Evolutionary conservation across 2,888 invertebrate species (phyloP).

Genomic region (Desoria tigrina): DNA sequence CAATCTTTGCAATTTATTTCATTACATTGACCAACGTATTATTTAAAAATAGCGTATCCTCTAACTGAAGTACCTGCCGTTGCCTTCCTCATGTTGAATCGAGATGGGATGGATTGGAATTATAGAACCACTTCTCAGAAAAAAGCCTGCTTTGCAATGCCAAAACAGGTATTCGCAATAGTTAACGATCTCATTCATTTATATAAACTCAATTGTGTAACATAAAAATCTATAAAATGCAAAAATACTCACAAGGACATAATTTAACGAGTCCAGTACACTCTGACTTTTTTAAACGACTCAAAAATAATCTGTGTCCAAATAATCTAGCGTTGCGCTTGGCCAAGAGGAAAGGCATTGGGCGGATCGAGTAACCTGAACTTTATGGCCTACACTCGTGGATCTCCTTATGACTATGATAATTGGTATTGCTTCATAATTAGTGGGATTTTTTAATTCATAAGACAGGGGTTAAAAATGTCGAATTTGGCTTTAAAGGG

Average conservation of each 20-base stretch:
- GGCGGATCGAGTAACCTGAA: conserved; percentile 77
- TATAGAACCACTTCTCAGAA: conserved; percentile 61
- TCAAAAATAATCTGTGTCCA: background rate
- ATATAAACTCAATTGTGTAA: no score
- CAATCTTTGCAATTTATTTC: background rate
- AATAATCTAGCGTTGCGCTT: conserved; percentile 29
- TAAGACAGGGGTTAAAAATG: background rate
- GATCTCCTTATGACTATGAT: conserved; percentile 68
- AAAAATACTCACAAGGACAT: no score
- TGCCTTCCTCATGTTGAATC: conserved; percentile 57
- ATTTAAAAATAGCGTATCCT: conserved; percentile 3
- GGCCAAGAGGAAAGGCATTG: conserved; percentile 71
- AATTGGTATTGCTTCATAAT: conserved; percentile 26
- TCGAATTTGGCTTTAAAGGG: conserved; percentile 19
- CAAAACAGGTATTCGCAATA: conserved; percentile 42
- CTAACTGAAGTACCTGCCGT: conserved; percentile 57
- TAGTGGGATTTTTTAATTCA: no score
- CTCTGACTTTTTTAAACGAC: no score
- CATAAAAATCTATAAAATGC: no score
- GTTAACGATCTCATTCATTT: no score
- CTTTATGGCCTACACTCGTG: conserved; percentile 71
- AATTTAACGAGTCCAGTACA: no score
- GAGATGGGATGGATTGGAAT: conserved; percentile 58
- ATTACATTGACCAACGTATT: background rate
- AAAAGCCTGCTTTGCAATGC: conserved; percentile 37